Conservation (phyloP, 2,888 invertebrate species). For the Phengaris arion region DNA sequence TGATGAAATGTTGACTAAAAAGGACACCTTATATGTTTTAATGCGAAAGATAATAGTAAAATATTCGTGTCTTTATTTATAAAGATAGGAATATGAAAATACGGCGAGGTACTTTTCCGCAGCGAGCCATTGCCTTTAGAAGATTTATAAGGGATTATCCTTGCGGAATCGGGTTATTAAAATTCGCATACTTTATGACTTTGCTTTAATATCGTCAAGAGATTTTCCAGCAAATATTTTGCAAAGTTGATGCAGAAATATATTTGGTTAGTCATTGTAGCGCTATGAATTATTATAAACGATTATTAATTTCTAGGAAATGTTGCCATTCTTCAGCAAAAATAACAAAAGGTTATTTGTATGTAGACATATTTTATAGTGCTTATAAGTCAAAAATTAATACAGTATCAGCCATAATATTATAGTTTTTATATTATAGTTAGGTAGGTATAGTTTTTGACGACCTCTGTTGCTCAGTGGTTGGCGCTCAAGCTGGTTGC, state of each 20-base stretch:
- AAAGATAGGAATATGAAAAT: conserved; percentile 24
- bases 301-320: background rate
- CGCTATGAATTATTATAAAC: background rate
- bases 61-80: background rate
- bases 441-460: no score
- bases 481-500: no score
- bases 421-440: no score
- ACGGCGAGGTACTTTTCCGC: conserved; percentile 26
- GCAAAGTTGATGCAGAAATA: conserved; percentile 27
- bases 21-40: no score
- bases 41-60: background rate
- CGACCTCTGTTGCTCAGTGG: no score
- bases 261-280: conserved; percentile 6
- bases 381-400: no score
- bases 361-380: no score
- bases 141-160: conserved; percentile 35
- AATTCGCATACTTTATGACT: conserved; percentile 35
- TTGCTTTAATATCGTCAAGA: conserved; percentile 28
- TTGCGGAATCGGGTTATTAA: conserved; percentile 36
- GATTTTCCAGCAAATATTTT: conserved; percentile 25
- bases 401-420: no score
- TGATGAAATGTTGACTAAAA: no score
- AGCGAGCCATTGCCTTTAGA: conserved; percentile 34
- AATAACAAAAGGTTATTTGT: no score
- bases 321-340: no score